Evolutionary conservation across 2,888 invertebrate genomes (phyloP), one percentile per base, ranked within the genome.

Genomic region (Cryptus viduatorius): DNA sequence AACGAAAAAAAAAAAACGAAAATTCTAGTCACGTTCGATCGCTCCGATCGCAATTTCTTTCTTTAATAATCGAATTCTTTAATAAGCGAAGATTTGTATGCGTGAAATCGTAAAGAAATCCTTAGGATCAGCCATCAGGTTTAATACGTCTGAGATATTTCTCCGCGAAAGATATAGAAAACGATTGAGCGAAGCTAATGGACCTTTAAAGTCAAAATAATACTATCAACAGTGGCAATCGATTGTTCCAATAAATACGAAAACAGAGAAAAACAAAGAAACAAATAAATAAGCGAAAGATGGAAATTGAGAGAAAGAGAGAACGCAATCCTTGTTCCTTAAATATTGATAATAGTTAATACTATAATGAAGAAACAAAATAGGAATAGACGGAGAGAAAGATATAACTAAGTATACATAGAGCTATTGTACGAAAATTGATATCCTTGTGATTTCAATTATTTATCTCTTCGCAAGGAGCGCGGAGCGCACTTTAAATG

Each of bases 271-370:
- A 53, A 29, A 77, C n/a, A 29, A 64, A 82, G 8, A 14, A 29
- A 59, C 5, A 56, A 53, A 37, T 37, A 56, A 53, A 37, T 37
- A 61, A 67, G 67, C 19, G 65, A 61, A 50, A 67, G 50, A 48
- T 1, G 10, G 48, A 71, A 67, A 68, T 24, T 16, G 44, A 59
- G 24, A 73, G 29, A 64, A 46, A 56, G 46, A 65, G 68, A 71
- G n/a, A 65, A 79, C 75, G 79, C 80, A 72, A 84, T 78, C 80
- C 84, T 84, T 84, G 84, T 84, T 84, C 84, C 84, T 84, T 73
- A 68, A 80, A 72, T 81, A 84, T 37, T 37, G 84, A 84, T 84
- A 84, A 73, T 84, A 81, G 84, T 81, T 37, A 84, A 24, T 77
- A 78, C 72, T 64, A 67, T 83, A 82, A 72, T 31, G 73, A 78